These are phyloP conservation scores for Numida meleagris DNA, from an alignment of 2,113 vertebrate genomes.

Conservation along the genomic window DNA sequence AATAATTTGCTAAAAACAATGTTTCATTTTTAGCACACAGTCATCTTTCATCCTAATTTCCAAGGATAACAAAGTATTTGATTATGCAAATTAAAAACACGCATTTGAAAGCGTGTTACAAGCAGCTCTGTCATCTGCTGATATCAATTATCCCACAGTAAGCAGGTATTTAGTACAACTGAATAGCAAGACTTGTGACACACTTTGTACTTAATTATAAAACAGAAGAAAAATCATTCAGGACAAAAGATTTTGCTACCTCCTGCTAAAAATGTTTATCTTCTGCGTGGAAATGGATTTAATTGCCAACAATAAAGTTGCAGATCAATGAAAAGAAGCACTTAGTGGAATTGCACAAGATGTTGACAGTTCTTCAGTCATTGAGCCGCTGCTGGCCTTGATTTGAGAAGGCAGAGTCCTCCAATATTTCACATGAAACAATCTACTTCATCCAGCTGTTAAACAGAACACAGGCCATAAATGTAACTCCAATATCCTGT, in stretches of 20 bases:
- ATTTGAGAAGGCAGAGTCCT: slow-evolving; percentile 16
- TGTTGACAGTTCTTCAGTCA: slow-evolving; percentile 44
- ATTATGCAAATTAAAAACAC: slow-evolving; percentile 55
- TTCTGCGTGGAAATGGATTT: slow-evolving; percentile 37
- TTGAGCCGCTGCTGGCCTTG: slow-evolving; percentile 39
- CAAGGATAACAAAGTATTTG: slow-evolving; percentile 52
- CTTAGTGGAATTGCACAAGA: slow-evolving; percentile 36
- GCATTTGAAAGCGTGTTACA: neutral
- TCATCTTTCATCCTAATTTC: slow-evolving; percentile 55
- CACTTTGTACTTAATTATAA: slow-evolving; percentile 27
- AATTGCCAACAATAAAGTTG: slow-evolving; percentile 41
- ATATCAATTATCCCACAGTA: slow-evolving; percentile 18
- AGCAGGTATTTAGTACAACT: slow-evolving; percentile 37
- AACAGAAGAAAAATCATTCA: slow-evolving; percentile 27
- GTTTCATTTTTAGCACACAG: slow-evolving; percentile 35
- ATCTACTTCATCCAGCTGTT: slow-evolving; percentile 17
- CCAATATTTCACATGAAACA: neutral
- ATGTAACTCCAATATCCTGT: neutral
- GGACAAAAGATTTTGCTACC: slow-evolving; percentile 50
- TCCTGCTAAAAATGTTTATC: slow-evolving; percentile 45
- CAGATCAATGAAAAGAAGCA: slow-evolving; percentile 55
- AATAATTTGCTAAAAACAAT: slow-evolving; percentile 30
- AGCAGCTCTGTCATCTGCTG: slow-evolving; percentile 60
- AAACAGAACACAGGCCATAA: neutral
- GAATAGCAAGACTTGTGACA: slow-evolving; percentile 50